Evolutionary conservation across 2,113 vertebrate genomes (phyloP).

Genomic region (Sylvilagus bachmani): DNA sequence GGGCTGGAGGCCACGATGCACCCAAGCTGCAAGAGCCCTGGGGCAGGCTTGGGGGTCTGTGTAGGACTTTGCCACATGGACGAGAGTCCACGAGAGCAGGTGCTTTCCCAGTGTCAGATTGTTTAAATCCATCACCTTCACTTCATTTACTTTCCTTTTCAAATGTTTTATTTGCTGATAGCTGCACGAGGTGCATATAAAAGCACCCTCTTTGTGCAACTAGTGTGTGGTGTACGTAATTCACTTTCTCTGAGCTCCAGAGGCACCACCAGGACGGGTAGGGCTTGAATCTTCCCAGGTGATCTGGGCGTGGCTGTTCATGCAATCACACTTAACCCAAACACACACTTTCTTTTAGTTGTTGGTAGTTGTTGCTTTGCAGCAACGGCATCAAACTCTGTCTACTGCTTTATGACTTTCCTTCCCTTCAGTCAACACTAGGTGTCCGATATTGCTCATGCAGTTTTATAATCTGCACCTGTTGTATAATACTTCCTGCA

Average conservation of each 20-base stretch:
- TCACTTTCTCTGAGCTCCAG: neutral
- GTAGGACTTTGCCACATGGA: accelerated
- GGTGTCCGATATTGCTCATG: neutral
- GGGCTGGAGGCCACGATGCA: neutral
- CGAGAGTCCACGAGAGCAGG: neutral
- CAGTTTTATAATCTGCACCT: neutral
- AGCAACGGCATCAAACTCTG: neutral
- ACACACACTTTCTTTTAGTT: neutral
- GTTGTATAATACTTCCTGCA: neutral
- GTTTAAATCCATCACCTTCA: neutral
- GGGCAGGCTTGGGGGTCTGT: accelerated
- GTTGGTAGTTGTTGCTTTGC: neutral
- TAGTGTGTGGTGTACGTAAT: neutral
- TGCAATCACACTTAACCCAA: neutral
- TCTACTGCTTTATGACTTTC: neutral
- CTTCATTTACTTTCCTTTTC: constrained; percentile 9
- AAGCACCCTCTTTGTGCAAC: neutral
- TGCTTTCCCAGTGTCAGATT: neutral
- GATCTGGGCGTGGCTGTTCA: no score
- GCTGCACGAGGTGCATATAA: neutral
- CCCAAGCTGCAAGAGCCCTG: neutral
- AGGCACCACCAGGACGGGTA: neutral
- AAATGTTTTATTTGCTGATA: neutral
- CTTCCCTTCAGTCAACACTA: neutral
- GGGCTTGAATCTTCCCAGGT: neutral